Percentiles rank a stretch among this genome's conserved stretches.
Evolutionary conservation across 2,797 vertebrate species (phyloP).

Genomic region (Lutjanus argentimaculatus): DNA sequence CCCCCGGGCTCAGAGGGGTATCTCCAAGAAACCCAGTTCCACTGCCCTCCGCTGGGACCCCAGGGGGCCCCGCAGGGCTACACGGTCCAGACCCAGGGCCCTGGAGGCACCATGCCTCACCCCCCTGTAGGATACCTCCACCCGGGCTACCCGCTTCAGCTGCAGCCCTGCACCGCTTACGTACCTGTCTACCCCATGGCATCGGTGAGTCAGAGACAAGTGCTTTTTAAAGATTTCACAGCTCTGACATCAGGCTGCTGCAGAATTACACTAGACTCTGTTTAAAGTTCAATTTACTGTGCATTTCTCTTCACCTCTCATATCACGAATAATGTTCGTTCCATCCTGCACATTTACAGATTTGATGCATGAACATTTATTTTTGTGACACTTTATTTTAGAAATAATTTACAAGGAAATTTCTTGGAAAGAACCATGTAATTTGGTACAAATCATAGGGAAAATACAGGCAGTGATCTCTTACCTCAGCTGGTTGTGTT

Average conservation of each 20-base stretch:
- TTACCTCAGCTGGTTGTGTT: neutral
- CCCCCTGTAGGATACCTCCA: slow-evolving; percentile 92
- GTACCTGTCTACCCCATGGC: slow-evolving; percentile 94
- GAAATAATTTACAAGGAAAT: neutral
- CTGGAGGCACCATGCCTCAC: slow-evolving; percentile 82
- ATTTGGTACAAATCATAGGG: neutral
- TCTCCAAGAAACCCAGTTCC: slow-evolving; percentile 89
- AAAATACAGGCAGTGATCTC: neutral
- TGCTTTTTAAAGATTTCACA: slow-evolving; percentile 41
- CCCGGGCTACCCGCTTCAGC: slow-evolving; percentile 92
- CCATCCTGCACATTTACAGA: neutral
- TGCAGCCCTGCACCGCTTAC: slow-evolving; percentile 96
- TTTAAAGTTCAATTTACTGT: neutral
- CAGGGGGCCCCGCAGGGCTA: slow-evolving; percentile 88
- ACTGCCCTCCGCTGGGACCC: slow-evolving; percentile 76
- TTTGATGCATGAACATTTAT: neutral
- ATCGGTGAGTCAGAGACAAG: slow-evolving; percentile 86
- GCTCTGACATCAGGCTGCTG: slow-evolving; percentile 41
- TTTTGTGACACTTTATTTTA: neutral
- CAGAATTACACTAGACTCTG: slow-evolving; percentile 20
- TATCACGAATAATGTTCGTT: neutral
- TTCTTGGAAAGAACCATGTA: neutral
- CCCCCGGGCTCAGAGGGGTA: slow-evolving; percentile 86
- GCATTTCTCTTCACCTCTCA: neutral
- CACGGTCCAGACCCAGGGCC: slow-evolving; percentile 91